Conservation (phyloP, 2,797 vertebrate species). For the Cyclopterus lumpus region DNA sequence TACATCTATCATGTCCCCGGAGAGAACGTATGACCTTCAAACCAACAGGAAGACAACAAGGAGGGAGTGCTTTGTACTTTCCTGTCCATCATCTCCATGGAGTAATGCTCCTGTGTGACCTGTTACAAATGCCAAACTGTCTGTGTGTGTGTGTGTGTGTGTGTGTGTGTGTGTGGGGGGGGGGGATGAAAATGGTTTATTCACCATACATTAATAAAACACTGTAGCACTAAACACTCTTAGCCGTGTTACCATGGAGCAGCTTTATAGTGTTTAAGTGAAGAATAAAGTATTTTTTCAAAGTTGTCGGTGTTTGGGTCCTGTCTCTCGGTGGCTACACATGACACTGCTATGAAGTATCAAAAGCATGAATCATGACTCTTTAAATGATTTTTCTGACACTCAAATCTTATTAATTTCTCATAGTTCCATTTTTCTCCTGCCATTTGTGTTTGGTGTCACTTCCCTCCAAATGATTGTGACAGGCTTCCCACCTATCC, state of each 20-base stretch:
- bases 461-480: constrained; percentile 32
- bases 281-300: too few relatives aligned
- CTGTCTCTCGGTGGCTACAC: too few relatives aligned
- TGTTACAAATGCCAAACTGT: constrained; percentile 7
- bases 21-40: constrained; percentile 62
- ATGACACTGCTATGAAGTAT: too few relatives aligned
- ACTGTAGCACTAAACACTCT: neutral
- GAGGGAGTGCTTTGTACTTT: constrained; percentile 36
- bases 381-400: constrained; percentile 17
- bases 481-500: constrained; percentile 38
- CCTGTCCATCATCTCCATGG: constrained; percentile 21
- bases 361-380: constrained; percentile 27
- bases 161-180: too few relatives aligned
- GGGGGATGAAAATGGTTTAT: too few relatives aligned
- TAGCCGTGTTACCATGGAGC: constrained; percentile 1
- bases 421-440: constrained; percentile 57
- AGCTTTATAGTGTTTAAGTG: neutral
- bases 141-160: neutral
- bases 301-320: too few relatives aligned
- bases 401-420: constrained; percentile 56
- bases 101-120: constrained; percentile 15
- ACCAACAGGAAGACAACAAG: constrained; percentile 19
- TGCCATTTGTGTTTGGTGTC: constrained; percentile 46
- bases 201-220: constrained; percentile 8
- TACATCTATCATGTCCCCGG: constrained; percentile 40